phyloP scores from a whole-genome alignment of 2,797 vertebrate species.

The Chelmon rostratus region DNA sequence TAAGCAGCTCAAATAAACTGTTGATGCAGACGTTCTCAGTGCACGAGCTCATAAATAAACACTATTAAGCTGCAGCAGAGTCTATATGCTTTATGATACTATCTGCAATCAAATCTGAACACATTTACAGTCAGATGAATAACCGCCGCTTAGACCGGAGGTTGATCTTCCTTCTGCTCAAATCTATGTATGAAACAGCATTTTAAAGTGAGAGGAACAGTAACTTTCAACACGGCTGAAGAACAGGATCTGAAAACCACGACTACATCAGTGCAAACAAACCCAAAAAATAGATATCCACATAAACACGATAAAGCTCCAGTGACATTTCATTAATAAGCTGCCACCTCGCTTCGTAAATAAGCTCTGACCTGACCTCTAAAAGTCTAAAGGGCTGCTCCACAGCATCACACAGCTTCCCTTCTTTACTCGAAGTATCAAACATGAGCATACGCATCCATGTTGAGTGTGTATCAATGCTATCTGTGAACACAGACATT shows the following conservation, averaged over 20 bases:
- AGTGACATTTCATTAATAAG: neutral
- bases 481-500: too few species aligned
- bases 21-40: neutral
- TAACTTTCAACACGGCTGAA: neutral
- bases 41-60: slow-evolving; percentile 1
- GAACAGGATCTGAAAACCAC: neutral
- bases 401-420: neutral
- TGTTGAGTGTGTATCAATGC: too few species aligned
- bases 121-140: neutral
- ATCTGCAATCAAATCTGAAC: neutral
- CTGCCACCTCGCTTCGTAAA: neutral
- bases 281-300: neutral
- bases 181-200: neutral
- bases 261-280: neutral
- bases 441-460: neutral
- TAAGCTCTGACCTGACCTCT: neutral
- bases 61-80: too few species aligned
- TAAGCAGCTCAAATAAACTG: neutral
- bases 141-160: neutral
- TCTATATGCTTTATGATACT: neutral
- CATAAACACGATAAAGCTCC: neutral
- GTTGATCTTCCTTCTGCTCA: neutral
- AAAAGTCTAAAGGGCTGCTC: neutral
- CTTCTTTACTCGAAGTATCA: neutral
- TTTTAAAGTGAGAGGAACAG: neutral